phyloP scores from a whole-genome alignment of 1,140 invertebrate species.

The Bombus confusus region DNA sequence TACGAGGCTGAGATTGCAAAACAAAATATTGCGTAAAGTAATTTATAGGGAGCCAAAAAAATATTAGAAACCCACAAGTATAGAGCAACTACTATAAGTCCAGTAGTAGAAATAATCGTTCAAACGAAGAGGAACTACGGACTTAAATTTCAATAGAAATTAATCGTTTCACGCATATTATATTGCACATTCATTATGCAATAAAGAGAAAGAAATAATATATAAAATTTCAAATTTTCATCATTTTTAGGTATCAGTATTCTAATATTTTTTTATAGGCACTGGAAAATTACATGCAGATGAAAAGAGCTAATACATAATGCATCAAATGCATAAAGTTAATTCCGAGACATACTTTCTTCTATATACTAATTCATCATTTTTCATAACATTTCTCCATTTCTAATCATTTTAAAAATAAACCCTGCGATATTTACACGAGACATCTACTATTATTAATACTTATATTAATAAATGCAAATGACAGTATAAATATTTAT shows the following conservation, averaged over 20 bases:
- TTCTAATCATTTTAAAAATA: background rate
- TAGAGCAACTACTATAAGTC: too few relatives aligned
- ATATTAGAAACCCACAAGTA: background rate
- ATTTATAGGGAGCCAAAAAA: conserved; percentile 24
- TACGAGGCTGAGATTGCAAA: conserved; percentile 16
- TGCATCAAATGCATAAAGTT: background rate
- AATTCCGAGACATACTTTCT: background rate
- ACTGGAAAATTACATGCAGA: background rate
- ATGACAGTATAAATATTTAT: background rate
- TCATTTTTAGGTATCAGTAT: background rate
- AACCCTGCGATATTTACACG: background rate
- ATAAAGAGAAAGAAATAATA: too few relatives aligned
- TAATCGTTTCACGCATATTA: too few relatives aligned
- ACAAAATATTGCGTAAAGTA: conserved; percentile 23
- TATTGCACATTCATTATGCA: too few relatives aligned
- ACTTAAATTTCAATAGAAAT: background rate
- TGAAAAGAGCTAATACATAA: background rate
- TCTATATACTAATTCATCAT: background rate
- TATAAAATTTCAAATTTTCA: background rate
- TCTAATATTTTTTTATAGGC: background rate
- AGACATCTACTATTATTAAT: background rate
- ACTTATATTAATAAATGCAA: background rate
- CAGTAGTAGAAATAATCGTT: background rate
- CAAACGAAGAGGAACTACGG: background rate
- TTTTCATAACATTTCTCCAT: background rate